phyloP scores from a whole-genome alignment of 1,140 invertebrate species.

The Pseudomyrmex dendroicus region DNA sequence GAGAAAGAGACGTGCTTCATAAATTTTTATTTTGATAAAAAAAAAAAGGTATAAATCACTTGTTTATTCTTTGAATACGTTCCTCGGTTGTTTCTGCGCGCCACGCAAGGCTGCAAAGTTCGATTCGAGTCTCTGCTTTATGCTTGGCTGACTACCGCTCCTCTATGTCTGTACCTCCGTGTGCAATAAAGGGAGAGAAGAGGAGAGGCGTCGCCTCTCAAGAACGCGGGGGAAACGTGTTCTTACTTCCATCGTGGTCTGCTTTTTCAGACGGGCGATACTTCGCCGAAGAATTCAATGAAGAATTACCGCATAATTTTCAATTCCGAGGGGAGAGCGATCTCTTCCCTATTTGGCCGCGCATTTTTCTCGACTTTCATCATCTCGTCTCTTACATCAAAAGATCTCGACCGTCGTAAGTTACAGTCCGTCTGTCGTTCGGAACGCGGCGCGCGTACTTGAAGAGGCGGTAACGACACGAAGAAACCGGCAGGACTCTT shows the following conservation, averaged over 20 bases:
- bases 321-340: constrained; percentile 33
- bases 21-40: too few species aligned
- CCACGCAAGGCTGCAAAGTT: constrained; percentile 79
- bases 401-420: constrained; percentile 4
- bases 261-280: constrained; percentile 70
- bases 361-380: constrained; percentile 41
- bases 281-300: constrained; percentile 67
- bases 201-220: constrained; percentile 65
- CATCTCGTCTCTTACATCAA: constrained; percentile 29
- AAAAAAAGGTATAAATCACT: constrained; percentile 3
- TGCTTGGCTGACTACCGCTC: constrained; percentile 81
- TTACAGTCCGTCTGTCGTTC: neutral
- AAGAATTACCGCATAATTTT: constrained; percentile 66
- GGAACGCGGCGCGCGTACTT: constrained; percentile 12
- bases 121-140: constrained; percentile 80
- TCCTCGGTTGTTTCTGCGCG: constrained; percentile 68
- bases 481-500: constrained; percentile 12
- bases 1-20: too few species aligned
- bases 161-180: constrained; percentile 75
- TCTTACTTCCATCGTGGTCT: constrained; percentile 72
- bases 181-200: constrained; percentile 60
- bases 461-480: constrained; percentile 28
- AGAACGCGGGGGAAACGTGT: constrained; percentile 67
- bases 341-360: constrained; percentile 54
- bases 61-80: constrained; percentile 40